Percentiles rank a stretch among this genome's conserved stretches.
phyloP scores from a whole-genome alignment of 2,797 vertebrate genomes.

The Ceryle rudis region DNA sequence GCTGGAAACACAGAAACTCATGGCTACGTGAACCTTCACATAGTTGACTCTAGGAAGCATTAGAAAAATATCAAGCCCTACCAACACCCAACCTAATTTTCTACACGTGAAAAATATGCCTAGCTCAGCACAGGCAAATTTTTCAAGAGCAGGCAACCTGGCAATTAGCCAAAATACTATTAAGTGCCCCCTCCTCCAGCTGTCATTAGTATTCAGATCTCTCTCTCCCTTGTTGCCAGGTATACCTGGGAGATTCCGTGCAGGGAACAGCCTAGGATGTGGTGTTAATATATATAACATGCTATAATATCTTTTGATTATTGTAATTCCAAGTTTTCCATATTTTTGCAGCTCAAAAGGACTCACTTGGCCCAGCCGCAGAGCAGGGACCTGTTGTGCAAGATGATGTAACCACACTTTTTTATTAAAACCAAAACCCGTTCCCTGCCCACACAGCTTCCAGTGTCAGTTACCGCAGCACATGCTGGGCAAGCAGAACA shows the following conservation, averaged over 20 bases:
- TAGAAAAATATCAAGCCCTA: background rate
- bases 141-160: constrained; percentile 39
- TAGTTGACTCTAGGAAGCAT: background rate
- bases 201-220: constrained; percentile 38
- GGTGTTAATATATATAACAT: background rate
- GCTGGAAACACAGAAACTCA: background rate
- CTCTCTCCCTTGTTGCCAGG: constrained; percentile 30
- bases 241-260: constrained; percentile 9
- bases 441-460: constrained; percentile 8
- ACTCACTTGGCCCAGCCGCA: background rate
- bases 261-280: background rate
- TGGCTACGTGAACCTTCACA: background rate
- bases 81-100: background rate
- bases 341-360: background rate
- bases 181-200: constrained; percentile 5
- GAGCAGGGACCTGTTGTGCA: constrained; percentile 18
- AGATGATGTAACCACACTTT: background rate
- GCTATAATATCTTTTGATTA: background rate
- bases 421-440: constrained; percentile 14
- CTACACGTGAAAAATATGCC: background rate
- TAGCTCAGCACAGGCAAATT: constrained; percentile 17
- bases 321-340: background rate
- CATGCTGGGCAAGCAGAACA: constrained; percentile 7
- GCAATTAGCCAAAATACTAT: constrained; percentile 46
- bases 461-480: background rate